Evolutionary conservation across 1,140 invertebrate species (phyloP).

Genomic region (Drosophila nebulosa): DNA sequence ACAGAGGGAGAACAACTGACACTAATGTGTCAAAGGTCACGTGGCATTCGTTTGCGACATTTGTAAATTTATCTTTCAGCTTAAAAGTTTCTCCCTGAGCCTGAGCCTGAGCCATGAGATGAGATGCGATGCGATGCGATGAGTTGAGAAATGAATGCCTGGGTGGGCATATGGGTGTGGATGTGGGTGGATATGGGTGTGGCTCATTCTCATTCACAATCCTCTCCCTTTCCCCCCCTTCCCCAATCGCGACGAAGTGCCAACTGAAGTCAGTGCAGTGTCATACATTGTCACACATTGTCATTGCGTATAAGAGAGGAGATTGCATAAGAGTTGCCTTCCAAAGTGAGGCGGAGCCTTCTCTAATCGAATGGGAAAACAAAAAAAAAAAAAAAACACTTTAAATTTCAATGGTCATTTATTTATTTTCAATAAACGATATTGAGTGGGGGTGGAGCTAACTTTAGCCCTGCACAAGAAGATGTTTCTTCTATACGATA

Average conservation of each 20-base stretch:
- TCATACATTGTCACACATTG: too few species aligned
- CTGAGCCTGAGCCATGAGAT: not conserved
- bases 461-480: too few species aligned
- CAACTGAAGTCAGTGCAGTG: not conserved
- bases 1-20: slow-evolving; percentile 60
- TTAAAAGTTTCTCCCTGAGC: slow-evolving; percentile 26
- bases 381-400: too few species aligned
- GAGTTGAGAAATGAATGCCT: slow-evolving; percentile 4
- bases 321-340: not conserved
- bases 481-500: too few species aligned
- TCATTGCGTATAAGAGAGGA: not conserved
- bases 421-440: too few species aligned
- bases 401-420: too few species aligned
- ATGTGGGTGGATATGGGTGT: slow-evolving; percentile 4
- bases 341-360: too few species aligned
- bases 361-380: too few species aligned
- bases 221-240: not conserved
- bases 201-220: not conserved
- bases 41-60: slow-evolving; percentile 77
- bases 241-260: not conserved
- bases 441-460: too few species aligned
- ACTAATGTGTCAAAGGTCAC: slow-evolving; percentile 80
- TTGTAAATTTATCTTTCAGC: slow-evolving; percentile 65
- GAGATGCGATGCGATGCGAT: not conserved
- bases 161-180: slow-evolving; percentile 14